Conservation (phyloP, 2,797 vertebrate genomes). For the Muraenolepis orangiensis region DNA sequence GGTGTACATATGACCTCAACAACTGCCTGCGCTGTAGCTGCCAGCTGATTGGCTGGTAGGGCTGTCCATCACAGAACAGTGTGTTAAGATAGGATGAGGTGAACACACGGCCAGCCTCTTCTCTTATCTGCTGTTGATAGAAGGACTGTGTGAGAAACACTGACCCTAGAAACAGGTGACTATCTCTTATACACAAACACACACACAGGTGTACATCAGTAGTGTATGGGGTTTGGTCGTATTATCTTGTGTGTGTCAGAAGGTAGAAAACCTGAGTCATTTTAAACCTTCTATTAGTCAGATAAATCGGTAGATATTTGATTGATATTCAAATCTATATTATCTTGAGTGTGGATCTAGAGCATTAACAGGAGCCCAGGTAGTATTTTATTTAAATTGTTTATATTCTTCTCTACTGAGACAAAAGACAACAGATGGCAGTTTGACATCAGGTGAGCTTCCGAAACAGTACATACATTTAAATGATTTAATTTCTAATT, state of each 20-base stretch:
- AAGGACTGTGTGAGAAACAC: neutral
- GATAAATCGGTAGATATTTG: neutral
- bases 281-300: neutral
- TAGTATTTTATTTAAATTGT: neutral
- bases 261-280: neutral
- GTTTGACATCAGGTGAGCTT: neutral
- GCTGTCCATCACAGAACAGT: neutral
- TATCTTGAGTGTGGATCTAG: neutral
- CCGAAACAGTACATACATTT: neutral
- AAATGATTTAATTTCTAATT: neutral
- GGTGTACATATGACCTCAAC: too few relatives aligned
- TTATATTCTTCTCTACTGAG: neutral
- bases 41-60: neutral
- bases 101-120: neutral
- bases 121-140: neutral
- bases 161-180: neutral
- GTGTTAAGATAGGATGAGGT: neutral
- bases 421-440: neutral
- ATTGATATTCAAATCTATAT: neutral
- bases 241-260: neutral
- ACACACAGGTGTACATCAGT: neutral
- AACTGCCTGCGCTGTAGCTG: too few relatives aligned
- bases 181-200: neutral
- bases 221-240: neutral
- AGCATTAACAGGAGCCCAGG: neutral